Percentiles rank a stretch among this genome's conserved stretches.
These are phyloP conservation scores for Thalassaphorura encarpata DNA, from an alignment of 1,140 invertebrate species.

Conservation along the genomic window DNA sequence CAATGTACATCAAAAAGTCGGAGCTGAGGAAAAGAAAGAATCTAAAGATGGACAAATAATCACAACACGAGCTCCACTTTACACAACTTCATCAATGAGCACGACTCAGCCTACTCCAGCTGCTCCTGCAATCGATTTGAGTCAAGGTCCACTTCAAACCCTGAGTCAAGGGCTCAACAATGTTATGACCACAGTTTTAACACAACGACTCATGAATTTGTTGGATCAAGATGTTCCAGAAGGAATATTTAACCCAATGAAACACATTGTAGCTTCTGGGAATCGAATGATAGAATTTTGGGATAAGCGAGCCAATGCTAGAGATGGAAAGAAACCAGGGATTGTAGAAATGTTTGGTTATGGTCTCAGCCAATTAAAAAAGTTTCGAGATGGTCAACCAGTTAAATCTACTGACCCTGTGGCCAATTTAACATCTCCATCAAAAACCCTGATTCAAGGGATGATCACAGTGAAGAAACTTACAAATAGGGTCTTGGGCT, in stretches of 20 bases:
- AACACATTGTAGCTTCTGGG: slow-evolving; percentile 30
- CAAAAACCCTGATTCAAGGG: slow-evolving; percentile 30
- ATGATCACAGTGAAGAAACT: slow-evolving; percentile 30
- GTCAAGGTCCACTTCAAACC: slow-evolving; percentile 1
- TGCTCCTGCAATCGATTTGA: not conserved
- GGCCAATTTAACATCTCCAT: slow-evolving; percentile 20
- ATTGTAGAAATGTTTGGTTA: slow-evolving; percentile 31
- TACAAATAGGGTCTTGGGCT: slow-evolving; percentile 30
- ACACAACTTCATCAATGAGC: slow-evolving; percentile 2
- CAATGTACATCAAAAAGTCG: slow-evolving; percentile 24
- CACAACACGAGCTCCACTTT: not conserved
- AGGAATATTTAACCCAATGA: slow-evolving; percentile 25
- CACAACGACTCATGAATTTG: slow-evolving; percentile 26
- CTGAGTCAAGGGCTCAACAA: slow-evolving; percentile 28
- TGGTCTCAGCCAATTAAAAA: slow-evolving; percentile 30
- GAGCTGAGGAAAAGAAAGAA: not conserved
- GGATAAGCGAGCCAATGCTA: slow-evolving; percentile 23
- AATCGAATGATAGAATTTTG: slow-evolving; percentile 32
- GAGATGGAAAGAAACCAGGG: slow-evolving; percentile 27
- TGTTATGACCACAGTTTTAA: slow-evolving; percentile 25
- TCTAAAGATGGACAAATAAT: not conserved
- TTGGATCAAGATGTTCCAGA: slow-evolving; percentile 30
- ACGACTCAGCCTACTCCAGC: not conserved
- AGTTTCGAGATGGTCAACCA: slow-evolving; percentile 25
- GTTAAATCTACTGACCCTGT: slow-evolving; percentile 23